phyloP scores from a whole-genome alignment of 2,797 vertebrate genomes.

The Onychomys torridus region DNA sequence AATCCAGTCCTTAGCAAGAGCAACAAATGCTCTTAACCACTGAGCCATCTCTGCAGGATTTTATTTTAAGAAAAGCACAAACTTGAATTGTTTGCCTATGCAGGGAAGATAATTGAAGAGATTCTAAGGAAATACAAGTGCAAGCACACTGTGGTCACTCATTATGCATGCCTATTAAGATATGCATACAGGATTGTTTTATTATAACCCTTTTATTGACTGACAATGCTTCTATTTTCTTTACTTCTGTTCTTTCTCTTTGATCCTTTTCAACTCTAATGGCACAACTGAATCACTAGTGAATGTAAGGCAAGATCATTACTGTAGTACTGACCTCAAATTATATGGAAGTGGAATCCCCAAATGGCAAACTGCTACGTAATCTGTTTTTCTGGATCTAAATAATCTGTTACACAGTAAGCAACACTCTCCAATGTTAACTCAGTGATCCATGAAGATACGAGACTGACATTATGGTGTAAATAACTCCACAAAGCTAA shows the following conservation, averaged over 20 bases:
- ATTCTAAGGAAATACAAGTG: background rate
- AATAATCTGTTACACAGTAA: constrained; percentile 78
- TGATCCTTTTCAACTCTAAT: constrained; percentile 13
- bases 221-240: constrained; percentile 21
- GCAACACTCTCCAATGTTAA: constrained; percentile 76
- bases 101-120: background rate
- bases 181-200: constrained; percentile 34
- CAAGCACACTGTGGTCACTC: background rate
- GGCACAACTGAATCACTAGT: background rate
- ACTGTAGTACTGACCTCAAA: constrained; percentile 67
- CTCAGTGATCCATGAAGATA: constrained; percentile 71
- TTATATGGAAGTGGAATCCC: constrained; percentile 66
- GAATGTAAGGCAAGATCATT: constrained; percentile 56
- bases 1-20: background rate
- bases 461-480: constrained; percentile 74
- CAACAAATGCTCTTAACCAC: background rate
- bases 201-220: constrained; percentile 42
- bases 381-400: constrained; percentile 76
- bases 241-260: background rate
- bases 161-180: constrained; percentile 26
- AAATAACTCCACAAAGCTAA: constrained; percentile 72
- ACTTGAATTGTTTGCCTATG: background rate
- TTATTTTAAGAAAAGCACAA: background rate
- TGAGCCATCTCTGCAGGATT: background rate
- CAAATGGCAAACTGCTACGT: constrained; percentile 62